Base-by-base conservation (phyloP, 2,888 invertebrate species). In the Papilio demoleus region DNA sequence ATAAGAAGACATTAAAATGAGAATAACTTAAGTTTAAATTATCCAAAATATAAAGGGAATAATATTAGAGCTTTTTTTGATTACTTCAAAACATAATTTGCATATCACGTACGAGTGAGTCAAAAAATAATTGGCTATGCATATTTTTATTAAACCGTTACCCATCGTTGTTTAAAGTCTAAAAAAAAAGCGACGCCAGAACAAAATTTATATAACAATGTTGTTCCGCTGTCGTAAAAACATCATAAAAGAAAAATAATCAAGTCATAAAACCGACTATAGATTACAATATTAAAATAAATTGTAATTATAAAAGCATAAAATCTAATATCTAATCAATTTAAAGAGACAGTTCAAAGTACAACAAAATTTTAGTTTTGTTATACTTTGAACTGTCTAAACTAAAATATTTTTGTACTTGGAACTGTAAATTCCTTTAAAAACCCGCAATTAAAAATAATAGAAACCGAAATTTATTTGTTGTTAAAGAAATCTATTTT, bases 211-310 rank as follows among this genome's bases (percentile, higher is more conserved):
- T 27, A 24, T n/a, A 50, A 27, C 24, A 50, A 14, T 47, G 47
- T 24, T 50, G 50, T 50, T 24, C 27, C 14, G 50, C 14, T n/a
- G n/a, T 53, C 27, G n/a, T 53, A 53, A 53, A 27, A 53, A 27
- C 27, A 4, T n/a, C n/a, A 14, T 53, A 53, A 31, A 6, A 53
- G n/a, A 5, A 31, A 53, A 31, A 53, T n/a, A n/a, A 53, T 27
- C 27, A 9, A 27, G 50, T 27, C 27, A 53, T 53, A 53, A 53
- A 53, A 50, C 27, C 5, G 5, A 4, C 14, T 24, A 27, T 27
- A 24, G 27, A 47, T 47, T 22, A 27, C 0, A 50, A 14, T 2
- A 27, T 24, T 27, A 53, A 31, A 27, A 11, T 45, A 0, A 42
- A 8, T 17, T 5, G 5, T n/a, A 40, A 14, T 14, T 14, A 40